Base-by-base conservation (phyloP, 2,113 vertebrate genomes). In the Oncorhynchus kisutch region DNA sequence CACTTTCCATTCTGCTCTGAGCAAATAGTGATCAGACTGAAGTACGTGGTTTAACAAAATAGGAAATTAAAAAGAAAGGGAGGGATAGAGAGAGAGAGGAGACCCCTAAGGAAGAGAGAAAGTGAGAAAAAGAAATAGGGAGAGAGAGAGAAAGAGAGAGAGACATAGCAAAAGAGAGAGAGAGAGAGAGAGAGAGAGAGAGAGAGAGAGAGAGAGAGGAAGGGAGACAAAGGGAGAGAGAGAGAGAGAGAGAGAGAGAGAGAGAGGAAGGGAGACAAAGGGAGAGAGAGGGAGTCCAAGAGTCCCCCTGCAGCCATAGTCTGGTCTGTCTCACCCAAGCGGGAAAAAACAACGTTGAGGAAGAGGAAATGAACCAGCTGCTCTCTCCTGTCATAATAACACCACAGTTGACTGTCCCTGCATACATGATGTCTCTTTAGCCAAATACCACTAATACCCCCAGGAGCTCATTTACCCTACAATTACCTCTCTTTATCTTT, bases 391-490 rank as follows among this genome's bases (percentile, higher is more conserved):
- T 62, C 76, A 51, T 20, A 57, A 57, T 2, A 57, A 57, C 16
- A 57, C 39, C 39, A 57, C 54, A 1, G 72, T 0, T 45, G 8
- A 45, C 75, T 45, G 62, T 4, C 34, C 34, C 22, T 75, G 81
- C 72, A 20, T 71, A 76, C 66, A 71, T 68, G 75, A 76, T 78
- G 71, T 72, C 69, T 75, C 73, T 76, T 78, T 81, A 74, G 70
- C 49, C 70, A 49, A 79, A 84, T 74, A 78, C 81, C 81, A 62
- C 72, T 70, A n/a, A 70, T n/a, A 68, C 78, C 80, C 82, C 20
- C 9, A 71, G 80, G 79, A 85, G 68, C 74, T 88, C 76, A 85
- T 88, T 82, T 74, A 22, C 67, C 73, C 73, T 71, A 57, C 71
- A 75, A 59, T 75, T 71, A 54, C 78, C 68, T 78, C 39, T 11